Base-by-base conservation (phyloP, 2,888 invertebrate genomes). In the Ferrisia virgata region DNA sequence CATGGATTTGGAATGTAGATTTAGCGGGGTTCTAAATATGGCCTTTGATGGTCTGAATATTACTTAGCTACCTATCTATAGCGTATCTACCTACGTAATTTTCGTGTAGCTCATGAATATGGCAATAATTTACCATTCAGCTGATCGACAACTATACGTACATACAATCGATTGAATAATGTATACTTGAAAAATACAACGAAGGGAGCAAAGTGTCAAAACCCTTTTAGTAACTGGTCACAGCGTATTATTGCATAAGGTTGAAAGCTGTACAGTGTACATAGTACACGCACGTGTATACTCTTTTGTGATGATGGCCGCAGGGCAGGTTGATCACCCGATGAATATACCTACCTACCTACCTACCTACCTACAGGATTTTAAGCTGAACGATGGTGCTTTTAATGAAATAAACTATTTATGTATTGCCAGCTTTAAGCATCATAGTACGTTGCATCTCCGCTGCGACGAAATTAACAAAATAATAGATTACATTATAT, bases 401-500 rank as follows among this genome's bases (percentile, higher is more conserved):
- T 36, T n/a, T 18, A 36, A 76, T 76, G 72, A 18, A 76, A 36
- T 64, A 28, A 64, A 64, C 28, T 5, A 11, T 3, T 13, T 64
- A 28, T 13, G 28, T n/a, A n/a, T n/a, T 64, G 28, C 64, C 64
- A 64, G 28, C 64, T 53, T 53, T 64, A 64, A 31, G 64, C 64
- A 64, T n/a, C n/a, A n/a, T 64, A 15, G 64, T 13, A 64, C 28
- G 31, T 18, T 18, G 22, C 36, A 76, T 76, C 72, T 76, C 72
- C 31, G 31, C 64, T 36, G 72, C 72, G 33, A 76, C 36, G 2
- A 36, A 76, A 76, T 76, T 76, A 76, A 76, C 72, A 11, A 36
- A 76, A 76, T 76, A 76, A 76, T 76, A 76, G 72, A 76, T 76
- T 76, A 76, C 72, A 76, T 64, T 64, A 64, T 64, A 64, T 64